These are phyloP conservation scores for Nesogale talazaci DNA, from an alignment of 2,113 vertebrate genomes.

Conservation along the genomic window DNA sequence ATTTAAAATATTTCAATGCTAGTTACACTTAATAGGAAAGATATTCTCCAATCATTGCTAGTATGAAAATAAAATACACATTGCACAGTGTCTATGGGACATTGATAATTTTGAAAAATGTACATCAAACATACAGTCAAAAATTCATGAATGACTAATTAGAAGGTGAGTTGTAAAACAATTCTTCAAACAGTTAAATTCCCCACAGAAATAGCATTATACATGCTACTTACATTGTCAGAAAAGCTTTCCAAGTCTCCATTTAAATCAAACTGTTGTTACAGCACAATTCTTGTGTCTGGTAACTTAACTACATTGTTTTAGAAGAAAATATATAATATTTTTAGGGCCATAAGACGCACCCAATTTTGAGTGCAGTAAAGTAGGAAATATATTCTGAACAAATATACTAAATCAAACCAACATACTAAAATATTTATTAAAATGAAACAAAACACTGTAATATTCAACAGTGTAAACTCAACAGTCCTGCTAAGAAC, in stretches of 20 bases:
- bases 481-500: too few relatives aligned
- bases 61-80: background rate
- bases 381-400: too few relatives aligned
- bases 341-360: too few relatives aligned
- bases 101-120: constrained; percentile 12
- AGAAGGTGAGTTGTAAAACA: constrained; percentile 12
- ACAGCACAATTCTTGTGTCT: background rate
- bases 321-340: background rate
- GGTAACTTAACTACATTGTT: background rate
- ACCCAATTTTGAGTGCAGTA: too few relatives aligned
- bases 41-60: background rate
- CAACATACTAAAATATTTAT: too few relatives aligned
- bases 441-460: too few relatives aligned
- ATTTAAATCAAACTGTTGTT: background rate
- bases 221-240: background rate
- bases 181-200: background rate
- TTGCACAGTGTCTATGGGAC: background rate
- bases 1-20: constrained; percentile 20
- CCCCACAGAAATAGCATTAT: background rate
- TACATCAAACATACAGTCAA: background rate
- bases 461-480: too few relatives aligned
- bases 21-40: background rate
- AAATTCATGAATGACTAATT: background rate
- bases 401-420: too few relatives aligned
- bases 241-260: background rate